Base-by-base conservation (phyloP, 2,888 invertebrate genomes). In the Pseudanteris insignis region DNA sequence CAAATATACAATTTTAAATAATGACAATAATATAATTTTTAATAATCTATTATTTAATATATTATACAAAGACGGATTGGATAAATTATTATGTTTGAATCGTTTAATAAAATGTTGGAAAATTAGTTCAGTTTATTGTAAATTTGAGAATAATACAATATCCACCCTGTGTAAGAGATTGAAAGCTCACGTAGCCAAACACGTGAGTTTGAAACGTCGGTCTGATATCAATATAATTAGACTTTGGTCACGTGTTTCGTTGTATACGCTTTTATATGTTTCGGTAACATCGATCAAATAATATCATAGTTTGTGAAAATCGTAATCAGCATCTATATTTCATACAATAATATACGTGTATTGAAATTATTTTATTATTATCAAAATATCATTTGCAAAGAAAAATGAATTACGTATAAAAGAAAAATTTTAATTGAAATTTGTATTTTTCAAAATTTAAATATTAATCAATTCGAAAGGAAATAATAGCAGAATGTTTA, bases 101-200 rank as follows among this genome's bases (percentile, higher is more conserved):
- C n/a, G n/a, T n/a, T n/a, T n/a, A n/a, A n/a, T n/a, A 18, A 18
- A 3, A 18, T 54, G 37, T 33, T n/a, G n/a, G 12, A 30, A 44
- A 48, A 41, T 44, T 48, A 40, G 25, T 36, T 18, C 28, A 12
- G 29, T 46, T 41, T 34, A 32, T 29, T 41, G n/a, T 29, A 40
- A 34, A 53, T 48, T 48, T 24, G 57, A 41, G 29, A 53, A 37
- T 37, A 57, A 30, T n/a, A n/a, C n/a, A 51, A 62, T 62, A 53
- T 59, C 33, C 47, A 55, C 24, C 43, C 30, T 63, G 54, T 46
- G 63, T 48, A 55, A 63, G 54, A 46, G 58, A 63, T 55, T 59
- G 33, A 47, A 59, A 55, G 54, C 54, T 63, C 59, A 63, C 59
- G 63, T 51, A 63, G 32, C 50, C 33, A 46, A 63, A 63, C 63